These are phyloP conservation scores for Vesta saturnalis DNA, from an alignment of 2,888 invertebrate species.

Conservation along the genomic window DNA sequence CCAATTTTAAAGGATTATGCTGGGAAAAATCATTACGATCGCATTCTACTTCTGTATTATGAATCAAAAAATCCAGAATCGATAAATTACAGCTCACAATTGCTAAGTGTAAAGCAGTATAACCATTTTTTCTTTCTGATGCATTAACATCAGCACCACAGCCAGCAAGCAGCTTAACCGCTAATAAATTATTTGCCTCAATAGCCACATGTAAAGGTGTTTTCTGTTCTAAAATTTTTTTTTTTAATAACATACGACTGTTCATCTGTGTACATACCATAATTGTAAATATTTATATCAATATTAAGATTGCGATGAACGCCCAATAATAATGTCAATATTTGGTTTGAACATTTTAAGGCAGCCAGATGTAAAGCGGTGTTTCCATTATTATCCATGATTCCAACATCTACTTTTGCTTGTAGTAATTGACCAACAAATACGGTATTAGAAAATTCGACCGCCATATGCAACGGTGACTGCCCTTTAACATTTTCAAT, in stretches of 20 bases:
- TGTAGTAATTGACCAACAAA: slow-evolving; percentile 64
- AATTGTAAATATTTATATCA: slow-evolving; percentile 51
- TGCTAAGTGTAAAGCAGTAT: slow-evolving; percentile 72
- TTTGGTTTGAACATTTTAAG: slow-evolving; percentile 32
- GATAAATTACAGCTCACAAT: slow-evolving; percentile 66
- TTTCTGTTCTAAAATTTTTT: slow-evolving; percentile 54
- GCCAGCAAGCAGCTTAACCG: slow-evolving; percentile 62
- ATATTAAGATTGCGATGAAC: slow-evolving; percentile 37
- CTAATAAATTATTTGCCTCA: slow-evolving; percentile 63
- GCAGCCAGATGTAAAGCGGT: slow-evolving; percentile 67
- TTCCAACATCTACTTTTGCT: slow-evolving; percentile 67
- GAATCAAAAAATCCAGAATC: slow-evolving; percentile 65
- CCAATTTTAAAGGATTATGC: slow-evolving; percentile 73
- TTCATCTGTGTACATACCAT: slow-evolving; percentile 48
- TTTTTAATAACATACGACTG: no score
- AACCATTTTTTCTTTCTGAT: slow-evolving; percentile 65
- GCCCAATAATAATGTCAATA: slow-evolving; percentile 44
- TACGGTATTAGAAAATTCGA: slow-evolving; percentile 56
- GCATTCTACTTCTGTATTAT: slow-evolving; percentile 63
- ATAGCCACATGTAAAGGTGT: slow-evolving; percentile 68
- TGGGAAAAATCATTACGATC: slow-evolving; percentile 67
- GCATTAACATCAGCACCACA: slow-evolving; percentile 62
- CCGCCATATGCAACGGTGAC: slow-evolving; percentile 66
- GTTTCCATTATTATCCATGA: slow-evolving; percentile 65
- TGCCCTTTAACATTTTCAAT: slow-evolving; percentile 63